Evolutionary conservation across 2,113 vertebrate genomes (phyloP), one percentile per base, ranked within the genome.

Genomic region (Cyprinodon tularosa): DNA sequence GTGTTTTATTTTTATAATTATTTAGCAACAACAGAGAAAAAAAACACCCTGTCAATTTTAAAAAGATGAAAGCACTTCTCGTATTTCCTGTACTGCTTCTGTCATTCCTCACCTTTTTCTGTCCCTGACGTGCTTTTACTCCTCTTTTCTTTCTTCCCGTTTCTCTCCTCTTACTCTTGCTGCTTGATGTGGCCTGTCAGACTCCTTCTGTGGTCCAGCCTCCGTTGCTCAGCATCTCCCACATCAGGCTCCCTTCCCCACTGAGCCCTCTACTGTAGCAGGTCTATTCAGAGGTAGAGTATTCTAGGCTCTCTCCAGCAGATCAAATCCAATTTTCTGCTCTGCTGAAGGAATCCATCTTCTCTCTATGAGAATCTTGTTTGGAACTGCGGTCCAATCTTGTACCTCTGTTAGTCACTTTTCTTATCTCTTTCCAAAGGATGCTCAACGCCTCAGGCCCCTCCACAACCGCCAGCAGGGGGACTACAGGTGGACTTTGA

Each of bases 401-500:
- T 61, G 47, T 57, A 59, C n/a, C 45, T 42, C 1, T 60, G 72
- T 74, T 45, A 82, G 61, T 66, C 37, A 84, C 38, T 73, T 20
- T 66, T 72, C 62, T 69, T 10, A 3, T 84, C 48, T 77, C 62
- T 68, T 63, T 68, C 62, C 82, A 12, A 89, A 99, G 98, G 97
- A 90, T 99, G 97, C 86, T 94, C 95, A 17, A 91, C 96, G n/a
- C 95, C 96, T 90, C 96, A 96, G 87, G 94, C 93, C 87, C 94
- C 96, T 87, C 95, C 96, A 5, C 93, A 94, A 71, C 97, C 96
- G 90, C 90, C 96, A 74, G 94, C 95, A 82, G 86, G 95, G 81
- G 95, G 96, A 93, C 96, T 99, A 91, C 96, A 97, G 78, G 98
- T 99, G 90, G 98, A 99, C 93, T 99, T 99, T 92, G 98, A 99